These are phyloP conservation scores for Eretmocerus hayati DNA, from an alignment of 2,888 invertebrate species.

Conservation along the genomic window DNA sequence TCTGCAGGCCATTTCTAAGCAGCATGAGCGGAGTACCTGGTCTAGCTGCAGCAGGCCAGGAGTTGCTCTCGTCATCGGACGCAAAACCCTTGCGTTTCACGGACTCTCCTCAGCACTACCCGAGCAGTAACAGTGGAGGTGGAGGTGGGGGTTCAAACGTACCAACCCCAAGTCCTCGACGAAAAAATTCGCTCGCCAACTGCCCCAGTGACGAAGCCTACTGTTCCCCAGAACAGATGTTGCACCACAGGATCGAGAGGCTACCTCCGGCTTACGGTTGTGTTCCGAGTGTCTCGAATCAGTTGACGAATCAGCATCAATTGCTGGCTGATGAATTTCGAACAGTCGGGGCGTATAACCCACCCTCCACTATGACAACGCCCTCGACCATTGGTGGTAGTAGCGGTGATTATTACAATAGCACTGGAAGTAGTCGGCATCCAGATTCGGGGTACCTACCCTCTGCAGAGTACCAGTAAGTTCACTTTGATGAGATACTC, in stretches of 20 bases:
- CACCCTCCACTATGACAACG: too few relatives aligned
- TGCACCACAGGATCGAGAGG: conserved; percentile 33
- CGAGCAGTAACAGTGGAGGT: conserved; percentile 43
- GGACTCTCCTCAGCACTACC: conserved; percentile 67
- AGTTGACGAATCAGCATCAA: too few relatives aligned
- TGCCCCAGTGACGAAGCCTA: conserved; percentile 62
- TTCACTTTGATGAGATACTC: too few relatives aligned
- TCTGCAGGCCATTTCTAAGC: conserved; percentile 38
- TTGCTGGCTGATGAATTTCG: too few relatives aligned
- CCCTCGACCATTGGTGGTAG: too few relatives aligned
- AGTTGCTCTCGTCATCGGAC: conserved; percentile 9
- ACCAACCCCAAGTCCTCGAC: conserved; percentile 62
- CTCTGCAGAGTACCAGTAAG: too few relatives aligned
- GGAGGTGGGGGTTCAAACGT: conserved; percentile 34
- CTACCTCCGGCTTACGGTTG: conserved; percentile 42
- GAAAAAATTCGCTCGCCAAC: conserved; percentile 56
- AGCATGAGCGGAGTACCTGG: conserved; percentile 42
- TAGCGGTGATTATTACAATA: too few relatives aligned
- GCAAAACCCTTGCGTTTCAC: conserved; percentile 64
- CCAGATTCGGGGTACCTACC: too few relatives aligned
- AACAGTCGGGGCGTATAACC: too few relatives aligned
- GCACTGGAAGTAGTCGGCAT: too few relatives aligned
- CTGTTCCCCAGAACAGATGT: conserved; percentile 45
- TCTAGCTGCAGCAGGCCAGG: conserved; percentile 28
- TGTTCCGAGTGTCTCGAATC: too few relatives aligned